Base-by-base conservation (phyloP, 1,140 invertebrate species). In the Radopholus similis region DNA sequence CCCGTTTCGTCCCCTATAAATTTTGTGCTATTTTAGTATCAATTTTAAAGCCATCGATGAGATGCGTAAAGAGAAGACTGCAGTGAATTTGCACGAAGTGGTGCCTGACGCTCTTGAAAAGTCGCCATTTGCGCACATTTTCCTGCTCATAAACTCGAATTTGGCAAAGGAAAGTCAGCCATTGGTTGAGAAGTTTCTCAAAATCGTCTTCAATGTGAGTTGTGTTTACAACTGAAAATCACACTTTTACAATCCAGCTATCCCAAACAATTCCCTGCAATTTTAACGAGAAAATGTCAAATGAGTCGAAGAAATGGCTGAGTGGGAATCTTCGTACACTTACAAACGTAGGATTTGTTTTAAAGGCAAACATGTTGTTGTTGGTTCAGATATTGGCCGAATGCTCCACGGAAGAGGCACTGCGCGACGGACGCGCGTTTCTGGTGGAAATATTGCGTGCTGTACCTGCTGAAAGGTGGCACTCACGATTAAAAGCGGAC, bases 341-440 rank as follows among this genome's bases (percentile, higher is more conserved):
- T 11, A 53, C 64, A 2, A 64, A 34, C 37, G 64, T 66, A 9
- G 1, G 60, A 30, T 30, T 53, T 37, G 2, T 30, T 8, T n/a
- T 49, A 9, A 28, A 15, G 37, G 9, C n/a, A 26, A 68, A 28
- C 18, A 32, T 32, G 3, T 34, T 70, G 0, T 11, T 51, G 55
- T 68, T 35, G 67, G 26, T 68, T 2, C 23, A 58, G 58, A 28
- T 49, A 42, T 18, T 70, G 15, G 26, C 69, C 44, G 49, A 56
- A n/a, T 44, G 21, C 21, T 35, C 32, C 6, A 21, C 42, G 8
- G 40, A 66, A 11, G 72, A 73, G 42, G 74, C 54, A 9, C 64
- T 70, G 8, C 60, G 56, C 4, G 68, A 70, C 21, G 76, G 74
- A 15, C 74, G 72, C 6, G 26, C 38, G 8, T 35, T 73, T 35